phyloP scores from a whole-genome alignment of 2,888 invertebrate species.

The Eilema sororculum region DNA sequence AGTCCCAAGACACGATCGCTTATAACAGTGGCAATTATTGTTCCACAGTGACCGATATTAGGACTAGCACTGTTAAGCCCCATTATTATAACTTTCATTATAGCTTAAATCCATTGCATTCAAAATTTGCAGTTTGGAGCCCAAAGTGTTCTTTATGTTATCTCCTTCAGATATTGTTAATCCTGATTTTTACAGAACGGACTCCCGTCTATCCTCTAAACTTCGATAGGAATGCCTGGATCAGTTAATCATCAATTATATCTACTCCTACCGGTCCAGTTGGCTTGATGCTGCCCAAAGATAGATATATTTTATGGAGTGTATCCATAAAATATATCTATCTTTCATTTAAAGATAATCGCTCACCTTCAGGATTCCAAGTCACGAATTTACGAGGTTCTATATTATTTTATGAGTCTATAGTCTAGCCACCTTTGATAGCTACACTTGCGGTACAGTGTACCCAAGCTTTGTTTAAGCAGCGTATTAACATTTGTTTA shows the following conservation, averaged over 20 bases:
- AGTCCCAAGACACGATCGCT: neutral
- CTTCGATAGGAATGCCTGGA: too few relatives aligned
- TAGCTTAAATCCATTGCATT: too few relatives aligned
- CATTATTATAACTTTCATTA: too few relatives aligned
- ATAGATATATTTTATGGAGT: neutral
- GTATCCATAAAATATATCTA: neutral
- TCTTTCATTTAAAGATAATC: neutral
- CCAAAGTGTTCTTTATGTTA: too few relatives aligned
- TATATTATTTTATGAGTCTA: slow-evolving; percentile 2
- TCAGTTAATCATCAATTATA: neutral
- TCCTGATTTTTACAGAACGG: too few relatives aligned
- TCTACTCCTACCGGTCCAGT: neutral
- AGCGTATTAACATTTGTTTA: neutral
- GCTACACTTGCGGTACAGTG: neutral
- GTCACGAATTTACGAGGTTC: neutral
- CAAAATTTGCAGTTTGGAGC: too few relatives aligned
- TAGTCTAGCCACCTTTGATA: slow-evolving; percentile 1
- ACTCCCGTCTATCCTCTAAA: too few relatives aligned
- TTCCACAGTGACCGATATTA: neutral
- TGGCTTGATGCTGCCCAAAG: neutral
- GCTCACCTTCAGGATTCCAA: neutral
- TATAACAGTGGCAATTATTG: neutral
- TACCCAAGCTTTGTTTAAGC: neutral
- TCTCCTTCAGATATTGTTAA: too few relatives aligned
- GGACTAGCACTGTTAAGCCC: neutral